Base-by-base conservation (phyloP, 2,888 invertebrate species). In the Folsomia manolachei region DNA sequence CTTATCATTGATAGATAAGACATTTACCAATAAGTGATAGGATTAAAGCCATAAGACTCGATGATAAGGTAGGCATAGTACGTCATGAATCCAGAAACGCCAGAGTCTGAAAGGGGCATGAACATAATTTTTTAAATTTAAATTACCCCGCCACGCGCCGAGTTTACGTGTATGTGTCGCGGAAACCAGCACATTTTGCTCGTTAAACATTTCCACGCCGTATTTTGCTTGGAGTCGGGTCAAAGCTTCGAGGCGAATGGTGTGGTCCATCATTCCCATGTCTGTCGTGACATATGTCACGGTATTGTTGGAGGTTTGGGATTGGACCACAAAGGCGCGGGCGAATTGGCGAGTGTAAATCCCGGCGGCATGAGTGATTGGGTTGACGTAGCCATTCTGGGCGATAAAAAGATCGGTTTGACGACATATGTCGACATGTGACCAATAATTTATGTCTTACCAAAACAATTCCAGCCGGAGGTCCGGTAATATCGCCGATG, bases 261-360 rank as follows among this genome's bases (percentile, higher is more conserved):
- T 90, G 81, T 91, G 88, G 1, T 92, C 91, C 18, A 56, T 56
- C 56, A 56, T 56, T n/a, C 56, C 56, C 56, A 56, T 56, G 56
- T 56, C 56, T 4, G 92, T 89, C 53, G 90, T 91, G 25, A 95
- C 92, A 83, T 91, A 96, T 2, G 90, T 92, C 52, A 93, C 85
- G 1, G 39, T 23, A 2, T 67, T 61, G 72, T 92, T 87, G 26
- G 85, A 85, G 14, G 85, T 85, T 27, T 88, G 89, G 81, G 93
- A 91, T 77, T 90, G 90, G 25, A 96, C 86, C 64, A 94, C 90
- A 82, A 92, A 96, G 0, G 95, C 91, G 74, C 97, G 86, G 0
- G 95, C 89, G 85, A 90, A 96, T 83, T 93, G 92, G 9, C 97
- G 87, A 68, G 93, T 85, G 84, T 96, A 96, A 70, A 97, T 87